phyloP scores from a whole-genome alignment of 2,797 vertebrate species.

The Phylloscopus collybita region DNA sequence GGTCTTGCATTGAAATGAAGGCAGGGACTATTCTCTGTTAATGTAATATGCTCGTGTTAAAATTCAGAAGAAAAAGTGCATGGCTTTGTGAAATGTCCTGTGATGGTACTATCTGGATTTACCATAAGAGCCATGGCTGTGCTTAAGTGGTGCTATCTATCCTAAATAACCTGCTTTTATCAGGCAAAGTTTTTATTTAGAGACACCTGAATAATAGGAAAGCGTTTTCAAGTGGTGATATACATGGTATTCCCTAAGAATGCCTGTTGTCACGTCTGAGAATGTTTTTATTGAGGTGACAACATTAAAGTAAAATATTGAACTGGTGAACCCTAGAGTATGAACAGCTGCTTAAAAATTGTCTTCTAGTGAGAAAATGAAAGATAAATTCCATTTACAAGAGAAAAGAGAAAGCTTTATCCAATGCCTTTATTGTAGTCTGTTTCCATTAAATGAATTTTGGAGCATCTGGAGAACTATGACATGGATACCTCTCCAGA shows the following conservation, averaged over 20 bases:
- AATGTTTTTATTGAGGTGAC: neutral
- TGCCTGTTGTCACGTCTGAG: neutral
- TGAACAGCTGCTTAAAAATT: neutral
- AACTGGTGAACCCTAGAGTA: neutral
- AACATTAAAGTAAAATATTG: neutral
- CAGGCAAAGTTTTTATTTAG: neutral
- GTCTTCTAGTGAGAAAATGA: neutral
- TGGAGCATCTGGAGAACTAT: neutral
- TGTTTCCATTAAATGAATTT: neutral
- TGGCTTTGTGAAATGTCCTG: neutral
- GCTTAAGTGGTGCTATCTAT: neutral
- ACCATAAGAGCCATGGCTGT: rapidly evolving
- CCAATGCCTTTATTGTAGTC: neutral
- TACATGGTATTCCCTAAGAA: neutral
- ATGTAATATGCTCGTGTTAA: neutral
- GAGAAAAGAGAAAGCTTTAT: neutral
- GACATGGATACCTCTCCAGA: neutral
- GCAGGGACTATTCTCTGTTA: neutral
- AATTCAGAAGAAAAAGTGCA: neutral
- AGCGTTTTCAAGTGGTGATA: neutral
- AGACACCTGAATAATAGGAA: neutral
- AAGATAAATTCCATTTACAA: neutral
- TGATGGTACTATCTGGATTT: neutral
- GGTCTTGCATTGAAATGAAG: neutral
- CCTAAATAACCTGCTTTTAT: neutral